A percentile compares a stretch with the other conserved stretches of the same genome.
These are phyloP conservation scores for Mesorhabditis sp. DNA, from an alignment of 2,888 invertebrate genomes.

Conservation along the genomic window DNA sequence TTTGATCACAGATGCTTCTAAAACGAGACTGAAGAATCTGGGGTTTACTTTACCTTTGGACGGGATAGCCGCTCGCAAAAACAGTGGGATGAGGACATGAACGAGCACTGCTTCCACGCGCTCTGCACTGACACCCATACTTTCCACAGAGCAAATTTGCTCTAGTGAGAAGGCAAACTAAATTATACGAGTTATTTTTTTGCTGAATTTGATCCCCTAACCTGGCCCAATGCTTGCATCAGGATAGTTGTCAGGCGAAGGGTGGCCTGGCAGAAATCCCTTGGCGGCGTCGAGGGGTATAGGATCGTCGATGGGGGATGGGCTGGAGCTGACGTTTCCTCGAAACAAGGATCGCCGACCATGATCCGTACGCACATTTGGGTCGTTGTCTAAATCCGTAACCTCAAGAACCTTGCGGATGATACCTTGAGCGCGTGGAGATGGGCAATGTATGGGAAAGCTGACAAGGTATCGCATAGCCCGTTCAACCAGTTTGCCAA, in stretches of 20 bases:
- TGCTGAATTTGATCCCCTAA: slow-evolving; percentile 29
- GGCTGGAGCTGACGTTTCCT: slow-evolving; percentile 35
- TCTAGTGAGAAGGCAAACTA: slow-evolving; percentile 68
- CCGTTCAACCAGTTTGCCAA: slow-evolving; percentile 86
- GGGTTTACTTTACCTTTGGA: slow-evolving; percentile 72
- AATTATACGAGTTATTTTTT: neutral
- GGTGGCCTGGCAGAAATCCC: slow-evolving; percentile 92
- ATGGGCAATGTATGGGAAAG: slow-evolving; percentile 91
- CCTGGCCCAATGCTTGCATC: slow-evolving; percentile 84
- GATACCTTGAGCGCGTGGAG: slow-evolving; percentile 83
- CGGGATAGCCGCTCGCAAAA: slow-evolving; percentile 88
- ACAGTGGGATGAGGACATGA: slow-evolving; percentile 91
- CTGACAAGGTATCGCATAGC: slow-evolving; percentile 80
- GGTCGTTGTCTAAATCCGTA: neutral
- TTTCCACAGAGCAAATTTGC: slow-evolving; percentile 86
- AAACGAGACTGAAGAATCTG: neutral
- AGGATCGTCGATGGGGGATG: slow-evolving; percentile 53
- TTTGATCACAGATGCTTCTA: slow-evolving; percentile 75
- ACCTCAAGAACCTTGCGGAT: neutral
- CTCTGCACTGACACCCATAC: slow-evolving; percentile 77
- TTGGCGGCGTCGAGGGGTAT: slow-evolving; percentile 70
- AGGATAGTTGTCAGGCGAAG: slow-evolving; percentile 88
- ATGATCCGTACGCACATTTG: slow-evolving; percentile 50
- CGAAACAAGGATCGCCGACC: slow-evolving; percentile 53
- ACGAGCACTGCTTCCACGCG: slow-evolving; percentile 91